A percentile compares a stretch with the other conserved stretches of the same genome.
Evolutionary conservation across 2,113 vertebrate species (phyloP).

Genomic region (Proteles cristata): DNA sequence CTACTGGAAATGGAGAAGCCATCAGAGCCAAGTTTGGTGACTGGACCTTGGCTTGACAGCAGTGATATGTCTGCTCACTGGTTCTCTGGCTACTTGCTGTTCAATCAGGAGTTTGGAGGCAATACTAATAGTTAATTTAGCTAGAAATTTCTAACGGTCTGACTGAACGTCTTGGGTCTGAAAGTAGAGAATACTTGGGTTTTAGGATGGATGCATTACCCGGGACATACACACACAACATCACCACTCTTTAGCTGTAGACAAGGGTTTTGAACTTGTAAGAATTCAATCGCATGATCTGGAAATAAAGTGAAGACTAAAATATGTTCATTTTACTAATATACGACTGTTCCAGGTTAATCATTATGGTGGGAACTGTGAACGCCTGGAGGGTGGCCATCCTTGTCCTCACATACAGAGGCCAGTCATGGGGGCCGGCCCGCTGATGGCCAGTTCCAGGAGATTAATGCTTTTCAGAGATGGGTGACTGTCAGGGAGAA

Average conservation of each 20-base stretch:
- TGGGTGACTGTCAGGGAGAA: accelerated
- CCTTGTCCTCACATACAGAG: not conserved
- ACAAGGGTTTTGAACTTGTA: not conserved
- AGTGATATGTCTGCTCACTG: not conserved
- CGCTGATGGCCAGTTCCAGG: not conserved
- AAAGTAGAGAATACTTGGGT: not conserved
- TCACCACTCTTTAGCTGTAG: not conserved
- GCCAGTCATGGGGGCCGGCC: not conserved
- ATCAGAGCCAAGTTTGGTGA: not conserved
- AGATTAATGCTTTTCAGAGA: not conserved
- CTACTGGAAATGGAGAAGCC: too few species aligned
- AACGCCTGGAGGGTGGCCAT: not conserved
- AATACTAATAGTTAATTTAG: not conserved
- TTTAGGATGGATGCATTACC: not conserved
- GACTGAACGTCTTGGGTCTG: not conserved
- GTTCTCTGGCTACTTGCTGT: not conserved
- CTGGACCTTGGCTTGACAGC: not conserved
- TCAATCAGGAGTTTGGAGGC: not conserved
- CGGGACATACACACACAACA: not conserved
- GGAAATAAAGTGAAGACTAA: not conserved
- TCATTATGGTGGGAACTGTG: not conserved
- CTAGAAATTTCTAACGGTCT: not conserved
- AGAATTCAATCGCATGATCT: not conserved
- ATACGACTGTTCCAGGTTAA: not conserved
- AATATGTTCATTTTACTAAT: too few species aligned